Base-by-base conservation (phyloP, 2,797 vertebrate species). In the Neoniphon sammara region DNA sequence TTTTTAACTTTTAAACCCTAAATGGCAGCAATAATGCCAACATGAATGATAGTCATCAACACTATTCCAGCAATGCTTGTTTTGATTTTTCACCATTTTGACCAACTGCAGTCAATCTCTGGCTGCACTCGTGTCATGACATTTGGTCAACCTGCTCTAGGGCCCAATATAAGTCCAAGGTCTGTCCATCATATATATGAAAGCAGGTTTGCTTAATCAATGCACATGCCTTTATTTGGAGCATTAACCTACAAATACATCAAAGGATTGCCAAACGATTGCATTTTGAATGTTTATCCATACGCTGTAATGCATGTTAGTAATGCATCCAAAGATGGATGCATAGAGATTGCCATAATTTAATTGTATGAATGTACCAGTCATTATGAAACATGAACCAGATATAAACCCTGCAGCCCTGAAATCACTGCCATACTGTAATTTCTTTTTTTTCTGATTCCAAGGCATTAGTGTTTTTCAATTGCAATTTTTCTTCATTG, bases 101-200 rank as follows among this genome's bases (percentile, higher is more conserved):
- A 25, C 23, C 23, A 7, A 17, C 12, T 25, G 2, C 55, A 61
- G 44, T 58, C 52, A 59, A 21, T 66, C 50, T 34, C 44, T 58
- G 15, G 55, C 63, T 61, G 63, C 69, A 47, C 50, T 73, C 61
- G 68, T 27, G 27, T 53, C 30, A 10, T 64, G 68, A 82, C 73
- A 73, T 73, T 65, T 84, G 9, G 53, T 71, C 57, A n/a, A 47
- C 23, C 34, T 57, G 54, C 42, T 65, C 46, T 54, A 42, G 20
- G 55, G 39, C 23, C 52, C 77, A 68, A 71, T 62, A 59, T 66
- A 23, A 55, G 14, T 58, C 18, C 11, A 66, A 73, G 47, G 15
- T 17, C 15, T 47, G 4, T 49, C 47, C 8, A 5, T n/a, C 6
- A 20, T 5, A 53, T 52, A 21, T 11, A 0, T 52, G n/a, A 25